Conservation (phyloP, 2,797 vertebrate genomes). For the Myiotriccus ornatus region DNA sequence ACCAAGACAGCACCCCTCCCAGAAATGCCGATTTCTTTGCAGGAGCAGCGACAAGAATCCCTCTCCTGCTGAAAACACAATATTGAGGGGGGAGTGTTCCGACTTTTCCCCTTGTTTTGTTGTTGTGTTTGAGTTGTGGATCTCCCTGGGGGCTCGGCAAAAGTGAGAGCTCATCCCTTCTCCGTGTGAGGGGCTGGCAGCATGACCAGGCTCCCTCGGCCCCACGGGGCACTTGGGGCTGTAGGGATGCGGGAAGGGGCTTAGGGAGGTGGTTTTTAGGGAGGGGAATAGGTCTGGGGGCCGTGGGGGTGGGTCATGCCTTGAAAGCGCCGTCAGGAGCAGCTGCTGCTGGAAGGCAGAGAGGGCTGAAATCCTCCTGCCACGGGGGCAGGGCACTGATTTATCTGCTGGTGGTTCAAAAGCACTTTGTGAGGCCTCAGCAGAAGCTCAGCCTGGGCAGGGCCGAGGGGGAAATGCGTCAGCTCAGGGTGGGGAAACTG, state of each 20-base stretch:
- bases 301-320: fast-evolving
- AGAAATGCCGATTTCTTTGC: not conserved
- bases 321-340: fast-evolving
- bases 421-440: not conserved
- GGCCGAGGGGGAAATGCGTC: not conserved
- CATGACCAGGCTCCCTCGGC: not conserved
- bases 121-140: fast-evolving
- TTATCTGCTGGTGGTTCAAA: not conserved
- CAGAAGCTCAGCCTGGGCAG: fast-evolving
- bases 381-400: not conserved
- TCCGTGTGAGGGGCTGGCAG: fast-evolving
- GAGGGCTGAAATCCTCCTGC: not conserved
- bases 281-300: not conserved
- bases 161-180: fast-evolving
- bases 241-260: fast-evolving
- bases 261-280: not conserved
- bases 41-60: not conserved
- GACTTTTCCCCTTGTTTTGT: not conserved
- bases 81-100: fast-evolving
- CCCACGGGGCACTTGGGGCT: fast-evolving
- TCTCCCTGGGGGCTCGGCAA: not conserved
- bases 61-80: fast-evolving
- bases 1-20: fast-evolving
- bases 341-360: not conserved
- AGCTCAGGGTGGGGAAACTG: not conserved